phyloP scores from a whole-genome alignment of 2,888 invertebrate species.

The Drosophila mercatorum region DNA sequence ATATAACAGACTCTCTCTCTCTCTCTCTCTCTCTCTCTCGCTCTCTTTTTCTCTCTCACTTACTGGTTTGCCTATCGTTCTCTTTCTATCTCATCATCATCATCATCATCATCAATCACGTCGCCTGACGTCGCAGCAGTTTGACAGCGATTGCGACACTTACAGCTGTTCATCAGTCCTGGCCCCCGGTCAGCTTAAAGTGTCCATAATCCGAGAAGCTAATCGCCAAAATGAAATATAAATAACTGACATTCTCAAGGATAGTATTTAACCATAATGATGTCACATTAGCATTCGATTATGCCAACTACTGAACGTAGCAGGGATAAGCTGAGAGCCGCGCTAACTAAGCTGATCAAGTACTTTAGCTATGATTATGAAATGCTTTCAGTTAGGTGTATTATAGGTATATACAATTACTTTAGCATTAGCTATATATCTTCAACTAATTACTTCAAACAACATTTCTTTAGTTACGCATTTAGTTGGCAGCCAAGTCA shows the following conservation, averaged over 20 bases:
- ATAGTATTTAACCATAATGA: constrained; percentile 19
- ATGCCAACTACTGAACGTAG: not conserved
- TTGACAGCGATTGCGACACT: constrained; percentile 77
- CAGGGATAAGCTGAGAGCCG: not conserved
- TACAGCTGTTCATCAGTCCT: constrained; percentile 67
- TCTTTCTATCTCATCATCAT: constrained; percentile 11
- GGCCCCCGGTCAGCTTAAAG: constrained; percentile 47
- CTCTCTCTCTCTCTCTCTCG: not conserved
- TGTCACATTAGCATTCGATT: constrained; percentile 24
- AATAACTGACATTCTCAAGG: constrained; percentile 17
- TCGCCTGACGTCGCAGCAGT: constrained; percentile 49
- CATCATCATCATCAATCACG: constrained; percentile 72
- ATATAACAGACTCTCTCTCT: not conserved
- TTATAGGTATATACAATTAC: no score
- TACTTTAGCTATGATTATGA: no score
- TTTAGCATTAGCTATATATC: no score
- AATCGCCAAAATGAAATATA: constrained; percentile 31
- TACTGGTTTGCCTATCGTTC: not conserved
- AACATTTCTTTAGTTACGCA: not conserved
- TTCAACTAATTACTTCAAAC: not conserved
- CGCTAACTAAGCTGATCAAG: no score
- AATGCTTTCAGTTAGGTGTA: not conserved
- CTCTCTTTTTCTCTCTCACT: not conserved
- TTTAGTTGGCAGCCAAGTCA: not conserved
- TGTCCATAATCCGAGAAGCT: constrained; percentile 39